A percentile compares a stretch with the other conserved stretches of the same genome.
Evolutionary conservation across 2,888 invertebrate species (phyloP).

Genomic region (Anorthoa munda): DNA sequence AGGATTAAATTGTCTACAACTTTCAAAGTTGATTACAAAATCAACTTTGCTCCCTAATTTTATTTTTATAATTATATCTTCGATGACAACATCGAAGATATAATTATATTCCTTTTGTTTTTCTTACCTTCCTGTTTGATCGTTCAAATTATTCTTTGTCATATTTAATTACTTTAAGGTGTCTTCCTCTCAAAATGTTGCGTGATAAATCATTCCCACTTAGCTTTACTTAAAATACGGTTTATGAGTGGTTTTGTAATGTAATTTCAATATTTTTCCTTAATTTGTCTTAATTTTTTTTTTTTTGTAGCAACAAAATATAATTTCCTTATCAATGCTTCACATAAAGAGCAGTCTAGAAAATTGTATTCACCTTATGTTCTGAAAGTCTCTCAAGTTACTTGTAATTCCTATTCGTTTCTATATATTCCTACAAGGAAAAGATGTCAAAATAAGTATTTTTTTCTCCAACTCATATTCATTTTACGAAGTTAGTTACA

Average conservation of each 20-base stretch:
- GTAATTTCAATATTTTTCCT: too few relatives aligned
- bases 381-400: slow-evolving; percentile 3
- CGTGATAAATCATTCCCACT: background rate
- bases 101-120: background rate
- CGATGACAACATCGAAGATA: too few relatives aligned
- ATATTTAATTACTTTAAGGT: background rate
- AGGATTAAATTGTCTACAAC: too few relatives aligned
- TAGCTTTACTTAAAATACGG: background rate
- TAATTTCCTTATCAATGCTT: background rate
- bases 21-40: too few relatives aligned
- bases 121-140: background rate
- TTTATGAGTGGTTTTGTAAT: background rate
- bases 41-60: too few relatives aligned
- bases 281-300: too few relatives aligned
- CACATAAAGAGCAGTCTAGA: background rate
- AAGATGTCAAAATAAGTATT: slow-evolving; percentile 11
- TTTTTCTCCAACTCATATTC: slow-evolving; percentile 11
- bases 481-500: slow-evolving; percentile 26
- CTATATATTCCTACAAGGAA: slow-evolving; percentile 24
- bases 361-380: background rate
- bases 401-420: background rate
- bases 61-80: too few relatives aligned
- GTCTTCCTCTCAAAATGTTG: background rate
- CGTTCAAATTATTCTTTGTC: background rate
- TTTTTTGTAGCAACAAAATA: background rate